Conservation (phyloP, 2,113 vertebrate species). For the Hymenochirus boettgeri region DNA sequence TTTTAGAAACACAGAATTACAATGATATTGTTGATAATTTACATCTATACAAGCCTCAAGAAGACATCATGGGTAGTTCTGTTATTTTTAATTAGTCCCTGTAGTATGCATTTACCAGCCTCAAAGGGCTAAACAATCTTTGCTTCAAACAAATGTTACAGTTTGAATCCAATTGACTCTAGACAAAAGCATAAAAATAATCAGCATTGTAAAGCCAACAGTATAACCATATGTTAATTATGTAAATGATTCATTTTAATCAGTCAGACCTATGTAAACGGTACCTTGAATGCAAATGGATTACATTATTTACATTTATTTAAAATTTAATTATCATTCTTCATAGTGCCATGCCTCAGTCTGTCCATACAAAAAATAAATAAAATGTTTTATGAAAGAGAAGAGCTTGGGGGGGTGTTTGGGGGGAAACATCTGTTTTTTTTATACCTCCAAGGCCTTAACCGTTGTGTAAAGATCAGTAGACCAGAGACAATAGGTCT, state of each 20-base stretch:
- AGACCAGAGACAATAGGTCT: slow-evolving; percentile 30
- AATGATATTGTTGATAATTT: no score
- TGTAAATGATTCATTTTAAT: slow-evolving; percentile 98
- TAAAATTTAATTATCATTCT: slow-evolving; percentile 97
- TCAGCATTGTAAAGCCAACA: slow-evolving; percentile 93
- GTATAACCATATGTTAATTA: slow-evolving; percentile 97
- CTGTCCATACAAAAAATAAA: slow-evolving; percentile 87
- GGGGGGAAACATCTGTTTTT: slow-evolving; percentile 82
- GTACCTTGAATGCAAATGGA: slow-evolving; percentile 88
- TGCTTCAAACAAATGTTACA: slow-evolving; percentile 78
- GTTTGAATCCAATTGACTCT: slow-evolving; percentile 83
- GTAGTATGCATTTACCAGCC: slow-evolving; percentile 58
- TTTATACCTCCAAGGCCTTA: slow-evolving; percentile 64
- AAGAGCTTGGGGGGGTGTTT: slow-evolving; percentile 78
- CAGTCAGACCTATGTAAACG: slow-evolving; percentile 92
- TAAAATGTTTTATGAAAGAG: slow-evolving; percentile 92
- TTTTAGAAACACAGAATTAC: no score
- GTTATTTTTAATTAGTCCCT: slow-evolving; percentile 57
- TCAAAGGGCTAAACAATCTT: slow-evolving; percentile 72
- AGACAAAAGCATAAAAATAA: slow-evolving; percentile 83
- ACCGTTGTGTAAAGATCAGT: slow-evolving; percentile 43
- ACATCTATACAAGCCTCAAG: no score
- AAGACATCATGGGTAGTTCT: slow-evolving; percentile 42
- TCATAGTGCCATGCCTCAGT: slow-evolving; percentile 75
- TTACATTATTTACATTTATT: slow-evolving; percentile 92